Base-by-base conservation (phyloP, 2,797 vertebrate species). In the Enoplosus armatus region DNA sequence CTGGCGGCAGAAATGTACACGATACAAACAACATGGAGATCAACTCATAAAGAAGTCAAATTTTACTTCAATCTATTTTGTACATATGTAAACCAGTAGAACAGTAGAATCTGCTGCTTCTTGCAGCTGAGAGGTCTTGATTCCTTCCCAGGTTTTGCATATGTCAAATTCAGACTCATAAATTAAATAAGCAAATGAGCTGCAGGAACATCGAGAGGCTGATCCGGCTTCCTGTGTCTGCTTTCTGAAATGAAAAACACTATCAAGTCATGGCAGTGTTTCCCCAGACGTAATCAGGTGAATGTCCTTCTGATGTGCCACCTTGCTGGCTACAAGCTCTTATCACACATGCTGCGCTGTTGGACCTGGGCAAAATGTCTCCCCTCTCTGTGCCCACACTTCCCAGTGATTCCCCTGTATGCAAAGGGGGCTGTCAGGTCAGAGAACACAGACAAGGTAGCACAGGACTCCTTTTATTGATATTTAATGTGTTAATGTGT, bases 331-430 rank as follows among this genome's bases (percentile, higher is more conserved):
- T 55, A 50, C 48, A 11, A 37, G 64, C 59, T 65, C 69, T 35
- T 72, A 65, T 73, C 71, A 37, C 0, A 68, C 39, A 33, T 15
- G 31, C 10, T 75, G 66, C 59, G 60, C 24, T 53, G 62, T 18
- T 82, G 73, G 75, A 81, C 70, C 22, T 6, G 35, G 72, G 63
- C 64, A 78, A 75, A 58, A 67, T 43, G 76, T 80, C 50, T 61
- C 69, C 69, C 74, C 80, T 72, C 54, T 51, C 63, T 56, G 48
- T 37, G 8, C 29, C 72, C 68, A 63, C 66, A 37, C 15, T 35
- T 64, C 48, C 63, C 60, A 48, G 68, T 6, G 51, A 48, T 29
- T 71, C 71, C 55, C 39, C 63, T 55, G 35, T 7, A 70, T 63
- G 72, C 61, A 65, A 65, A 83, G n/a, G 5, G 68, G 48, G 24